Conservation (phyloP, 2,888 invertebrate species). For the Nudaria mundana region DNA sequence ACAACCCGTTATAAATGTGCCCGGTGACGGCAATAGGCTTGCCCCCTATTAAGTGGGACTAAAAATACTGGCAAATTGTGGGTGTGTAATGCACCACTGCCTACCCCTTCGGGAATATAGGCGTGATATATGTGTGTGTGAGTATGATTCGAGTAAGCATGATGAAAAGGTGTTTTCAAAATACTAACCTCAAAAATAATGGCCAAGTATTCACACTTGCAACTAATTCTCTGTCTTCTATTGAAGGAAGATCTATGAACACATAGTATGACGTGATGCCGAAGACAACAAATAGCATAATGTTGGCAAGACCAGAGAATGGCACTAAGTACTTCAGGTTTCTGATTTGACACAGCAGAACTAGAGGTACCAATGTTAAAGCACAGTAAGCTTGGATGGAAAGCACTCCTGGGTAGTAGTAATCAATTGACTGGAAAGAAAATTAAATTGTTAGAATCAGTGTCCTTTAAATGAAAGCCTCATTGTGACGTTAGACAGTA, state of each 20-base stretch:
- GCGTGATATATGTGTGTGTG: no score
- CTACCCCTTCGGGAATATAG: no score
- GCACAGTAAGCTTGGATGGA: conserved; percentile 84
- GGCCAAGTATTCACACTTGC: conserved; percentile 85
- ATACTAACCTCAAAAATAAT: conserved; percentile 87
- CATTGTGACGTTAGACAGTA: no score
- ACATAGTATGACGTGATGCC: conserved; percentile 91
- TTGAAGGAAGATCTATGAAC: conserved; percentile 77
- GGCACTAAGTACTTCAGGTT: conserved; percentile 92
- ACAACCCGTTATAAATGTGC: no score
- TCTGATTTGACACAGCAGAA: conserved; percentile 87
- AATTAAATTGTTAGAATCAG: not conserved
- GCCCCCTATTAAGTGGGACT: no score
- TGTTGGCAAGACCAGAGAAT: conserved; percentile 93
- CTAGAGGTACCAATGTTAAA: conserved; percentile 84
- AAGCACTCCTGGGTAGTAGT: conserved; percentile 61
- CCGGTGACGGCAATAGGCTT: no score
- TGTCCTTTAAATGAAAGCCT: no score
- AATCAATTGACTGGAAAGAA: conserved; percentile 72
- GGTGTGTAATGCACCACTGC: no score
- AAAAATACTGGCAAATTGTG: no score
- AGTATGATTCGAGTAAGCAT: no score
- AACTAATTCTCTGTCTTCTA: conserved; percentile 65
- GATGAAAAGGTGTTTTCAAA: no score
- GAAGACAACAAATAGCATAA: conserved; percentile 88